These are phyloP conservation scores for Beris chalybata DNA, from an alignment of 2,888 invertebrate genomes.

Conservation along the genomic window DNA sequence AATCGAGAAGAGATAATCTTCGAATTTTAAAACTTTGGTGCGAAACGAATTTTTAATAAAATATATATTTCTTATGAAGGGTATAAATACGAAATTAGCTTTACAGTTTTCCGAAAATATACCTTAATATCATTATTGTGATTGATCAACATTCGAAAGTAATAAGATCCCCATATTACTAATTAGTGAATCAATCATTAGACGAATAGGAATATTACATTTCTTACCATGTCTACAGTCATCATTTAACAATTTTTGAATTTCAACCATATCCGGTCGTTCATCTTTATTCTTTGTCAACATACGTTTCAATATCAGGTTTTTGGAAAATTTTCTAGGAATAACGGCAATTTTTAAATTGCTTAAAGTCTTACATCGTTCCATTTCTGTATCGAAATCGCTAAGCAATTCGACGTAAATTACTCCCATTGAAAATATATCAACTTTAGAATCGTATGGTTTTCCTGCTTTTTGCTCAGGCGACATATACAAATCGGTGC, in stretches of 20 bases:
- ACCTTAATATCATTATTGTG: no score
- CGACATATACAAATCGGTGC: conserved; percentile 97
- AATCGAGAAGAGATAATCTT: no score
- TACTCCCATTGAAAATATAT: conserved; percentile 91
- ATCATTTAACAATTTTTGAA: conserved; percentile 50
- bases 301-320: conserved; percentile 74
- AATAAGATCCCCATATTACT: no score
- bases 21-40: no score
- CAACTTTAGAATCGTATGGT: conserved; percentile 86
- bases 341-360: conserved; percentile 68
- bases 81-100: no score
- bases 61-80: no score
- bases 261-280: conserved; percentile 77
- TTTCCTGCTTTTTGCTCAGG: conserved; percentile 84
- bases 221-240: no score
- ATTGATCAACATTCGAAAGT: no score
- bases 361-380: conserved; percentile 71
- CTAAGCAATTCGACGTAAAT: conserved; percentile 91
- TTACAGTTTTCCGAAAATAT: no score
- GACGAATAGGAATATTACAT: no score
- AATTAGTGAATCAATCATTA: no score
- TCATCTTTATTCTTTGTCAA: conserved; percentile 70
- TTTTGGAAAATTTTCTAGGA: conserved; percentile 74
- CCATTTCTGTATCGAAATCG: conserved; percentile 89
- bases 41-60: no score